Evolutionary conservation across 2,797 vertebrate genomes (phyloP), one percentile per base, ranked within the genome.

Genomic region (Macropodus opercularis): DNA sequence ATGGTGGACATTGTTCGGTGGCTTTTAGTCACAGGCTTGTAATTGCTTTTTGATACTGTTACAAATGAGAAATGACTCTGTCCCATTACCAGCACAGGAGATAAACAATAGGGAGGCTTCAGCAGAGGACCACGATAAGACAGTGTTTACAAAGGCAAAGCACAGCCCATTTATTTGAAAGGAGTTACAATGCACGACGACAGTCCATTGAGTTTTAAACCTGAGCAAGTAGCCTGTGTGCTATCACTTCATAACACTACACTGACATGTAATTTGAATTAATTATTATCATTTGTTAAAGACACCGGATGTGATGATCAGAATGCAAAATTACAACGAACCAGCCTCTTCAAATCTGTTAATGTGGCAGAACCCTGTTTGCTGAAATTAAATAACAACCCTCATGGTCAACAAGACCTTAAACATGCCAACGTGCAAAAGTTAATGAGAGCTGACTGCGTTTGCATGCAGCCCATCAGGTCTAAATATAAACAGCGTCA

Each of bases 21-120:
- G 83, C 87, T 92, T 88, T 91, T 89, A 90, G 87, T 90, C 80
- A 73, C 66, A 67, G 47, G 58, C 85, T 78, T 81, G 84, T 91
- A 91, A 91, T 93, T 91, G 90, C 82, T 88, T 91, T 91, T 92
- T 90, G 86, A 92, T 90, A 89, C 89, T 90, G 84, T 87, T 87
- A 89, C 85, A 87, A 91, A 91, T 91, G 88, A 91, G 87, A 89
- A 90, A 91, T 90, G 78, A 85, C 87, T 85, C 72, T 67, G 75
- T 85, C 72, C 85, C 82, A 90, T 92, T 90, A 91, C 84, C 72
- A 52, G 77, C 13, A 8, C 61, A 6, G 69, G 76, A 75, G 81
- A 89, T 87, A 89, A 91, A 91, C 89, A 90, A 83, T 60, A 56
- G 75, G 58, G 73, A 70, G 78, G 53, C 66, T 72, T 67, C 34